Percentiles rank a stretch among this genome's conserved stretches.
phyloP scores from a whole-genome alignment of 2,797 vertebrate species.

The Tokudaia muenninki region DNA sequence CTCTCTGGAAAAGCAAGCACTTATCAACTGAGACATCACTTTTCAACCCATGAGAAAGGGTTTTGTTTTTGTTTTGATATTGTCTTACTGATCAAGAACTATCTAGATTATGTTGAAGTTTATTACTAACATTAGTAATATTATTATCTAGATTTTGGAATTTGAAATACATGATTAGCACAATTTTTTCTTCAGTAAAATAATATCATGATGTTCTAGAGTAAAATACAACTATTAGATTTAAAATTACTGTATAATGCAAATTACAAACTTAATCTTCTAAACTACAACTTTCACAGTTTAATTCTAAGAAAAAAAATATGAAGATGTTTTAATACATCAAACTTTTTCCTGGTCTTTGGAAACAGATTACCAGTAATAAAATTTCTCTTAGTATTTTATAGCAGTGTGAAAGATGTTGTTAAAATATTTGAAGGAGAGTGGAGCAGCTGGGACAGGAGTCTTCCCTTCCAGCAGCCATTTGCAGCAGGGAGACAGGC shows the following conservation, averaged over 20 bases:
- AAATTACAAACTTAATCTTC: background rate
- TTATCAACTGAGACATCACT: background rate
- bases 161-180: conserved; percentile 71
- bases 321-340: background rate
- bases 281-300: background rate
- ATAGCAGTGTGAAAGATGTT: background rate
- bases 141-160: conserved; percentile 64
- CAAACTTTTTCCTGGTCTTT: conserved; percentile 11
- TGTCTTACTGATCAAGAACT: conserved; percentile 72
- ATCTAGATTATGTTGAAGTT: background rate
- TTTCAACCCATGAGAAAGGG: background rate
- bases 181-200: conserved; percentile 64
- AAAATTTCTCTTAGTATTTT: conserved; percentile 28
- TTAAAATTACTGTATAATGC: conserved; percentile 63
- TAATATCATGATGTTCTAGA: conserved; percentile 64
- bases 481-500: too few species aligned
- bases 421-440: conserved; percentile 16
- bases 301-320: conserved; percentile 46
- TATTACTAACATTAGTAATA: background rate
- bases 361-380: conserved; percentile 51
- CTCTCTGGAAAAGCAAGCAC: background rate
- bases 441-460: too few species aligned
- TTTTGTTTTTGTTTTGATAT: conserved; percentile 14
- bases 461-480: too few species aligned
- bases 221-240: conserved; percentile 42